Base-by-base conservation (phyloP, 2,113 vertebrate genomes). In the Colaptes auratus region DNA sequence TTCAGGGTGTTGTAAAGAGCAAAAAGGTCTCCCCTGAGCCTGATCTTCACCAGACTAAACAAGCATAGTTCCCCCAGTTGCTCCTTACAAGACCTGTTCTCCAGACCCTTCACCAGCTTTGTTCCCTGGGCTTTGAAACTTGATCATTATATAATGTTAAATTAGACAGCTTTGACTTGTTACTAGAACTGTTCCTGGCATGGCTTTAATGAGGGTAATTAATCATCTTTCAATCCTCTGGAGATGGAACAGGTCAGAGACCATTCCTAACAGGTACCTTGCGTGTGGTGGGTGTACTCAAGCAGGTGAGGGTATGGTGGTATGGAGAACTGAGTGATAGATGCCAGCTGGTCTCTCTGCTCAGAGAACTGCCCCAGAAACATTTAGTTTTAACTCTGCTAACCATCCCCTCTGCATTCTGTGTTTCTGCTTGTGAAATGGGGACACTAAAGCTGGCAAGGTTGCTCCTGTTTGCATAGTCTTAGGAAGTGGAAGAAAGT, bases 301-400 rank as follows among this genome's bases (percentile, higher is more conserved):
- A 72, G 80, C 16, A 72, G 9, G 8, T 52, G n/a, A 50, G 25
- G 39, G 15, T 3, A 28, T 2, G 5, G 25, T 8, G 25, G 9
- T 39, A 12, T 1, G 12, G 20, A 46, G 58, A 64, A 10, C 0
- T 1, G 21, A 1, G 4, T 36, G 17, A 48, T 71, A 6, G 7
- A 44, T 31, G 7, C 10, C 50, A 33, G 31, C 31, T 39, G 36
- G 25, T 8, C 24, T 50, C 30, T 36, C 5, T 35, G 20, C 50
- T 44, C 9, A 11, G 9, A 58, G 19, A 83, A 53, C 9, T 12
- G 10, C 33, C 31, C 9, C 27, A 72, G 25, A 74, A 42, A 53
- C 0, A 2, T 50, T 55, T 28, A 14, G 3, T 35, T 35, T 64
- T 30, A 33, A 20, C 33, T 15, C 3, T 48, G 42, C 6, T 24